These are phyloP conservation scores for Scaptomyza parva DNA, from an alignment of 2,888 invertebrate species.

Conservation along the genomic window DNA sequence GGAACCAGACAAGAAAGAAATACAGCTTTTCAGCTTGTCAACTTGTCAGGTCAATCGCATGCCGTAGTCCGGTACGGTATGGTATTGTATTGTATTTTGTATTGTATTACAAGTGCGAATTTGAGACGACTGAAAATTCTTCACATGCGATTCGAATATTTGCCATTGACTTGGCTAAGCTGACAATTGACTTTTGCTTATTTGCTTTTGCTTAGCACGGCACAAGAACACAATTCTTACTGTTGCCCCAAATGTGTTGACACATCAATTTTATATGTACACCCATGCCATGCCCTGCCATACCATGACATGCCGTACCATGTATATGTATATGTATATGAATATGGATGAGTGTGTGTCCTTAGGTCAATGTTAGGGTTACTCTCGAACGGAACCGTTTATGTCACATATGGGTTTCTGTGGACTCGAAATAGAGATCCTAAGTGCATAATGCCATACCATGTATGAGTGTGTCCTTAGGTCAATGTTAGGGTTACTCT, in stretches of 20 bases:
- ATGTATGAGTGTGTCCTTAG: not conserved
- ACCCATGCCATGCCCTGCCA: not conserved
- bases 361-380: constrained; percentile 8
- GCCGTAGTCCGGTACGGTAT: too few species aligned
- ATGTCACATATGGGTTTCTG: too few species aligned
- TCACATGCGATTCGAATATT: constrained; percentile 6
- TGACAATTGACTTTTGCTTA: constrained; percentile 30
- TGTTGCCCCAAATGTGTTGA: constrained; percentile 25
- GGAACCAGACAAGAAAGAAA: not conserved
- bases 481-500: constrained; percentile 13
- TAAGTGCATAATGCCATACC: too few species aligned
- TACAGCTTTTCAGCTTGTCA: too few species aligned
- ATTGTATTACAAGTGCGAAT: constrained; percentile 28
- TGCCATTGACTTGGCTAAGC: not conserved
- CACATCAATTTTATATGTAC: constrained; percentile 46
- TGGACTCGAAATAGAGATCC: too few species aligned
- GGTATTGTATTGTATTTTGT: too few species aligned
- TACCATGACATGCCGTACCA: too few species aligned
- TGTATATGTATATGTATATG: too few species aligned
- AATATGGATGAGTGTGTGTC: too few species aligned
- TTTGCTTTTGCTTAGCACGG: constrained; percentile 36
- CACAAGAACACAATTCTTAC: constrained; percentile 36
- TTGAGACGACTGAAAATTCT: constrained; percentile 10
- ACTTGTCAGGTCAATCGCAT: constrained; percentile 27
- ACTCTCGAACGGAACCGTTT: too few species aligned